These are phyloP conservation scores for Horisme vitalbata DNA, from an alignment of 2,888 invertebrate genomes.

Conservation along the genomic window DNA sequence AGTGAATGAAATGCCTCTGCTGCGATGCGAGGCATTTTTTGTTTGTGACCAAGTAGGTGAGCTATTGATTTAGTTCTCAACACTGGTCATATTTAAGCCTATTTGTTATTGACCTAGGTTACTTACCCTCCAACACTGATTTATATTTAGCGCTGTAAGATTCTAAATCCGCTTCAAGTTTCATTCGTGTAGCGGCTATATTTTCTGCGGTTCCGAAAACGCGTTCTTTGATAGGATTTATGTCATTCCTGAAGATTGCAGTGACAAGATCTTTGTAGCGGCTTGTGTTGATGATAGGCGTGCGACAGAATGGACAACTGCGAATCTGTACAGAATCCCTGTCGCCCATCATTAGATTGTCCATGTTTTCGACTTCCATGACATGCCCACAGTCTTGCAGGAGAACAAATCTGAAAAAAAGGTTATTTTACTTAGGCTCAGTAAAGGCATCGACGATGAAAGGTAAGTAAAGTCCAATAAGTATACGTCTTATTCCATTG, in stretches of 20 bases:
- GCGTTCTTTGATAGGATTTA: slow-evolving; percentile 65
- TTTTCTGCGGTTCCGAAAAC: slow-evolving; percentile 56
- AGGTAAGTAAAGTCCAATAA: too few relatives aligned
- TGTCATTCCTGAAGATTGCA: slow-evolving; percentile 56
- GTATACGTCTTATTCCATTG: too few relatives aligned
- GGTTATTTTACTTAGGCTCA: neutral
- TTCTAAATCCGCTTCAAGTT: slow-evolving; percentile 31
- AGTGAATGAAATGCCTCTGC: too few relatives aligned
- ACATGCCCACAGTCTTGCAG: slow-evolving; percentile 80
- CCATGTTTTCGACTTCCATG: slow-evolving; percentile 72
- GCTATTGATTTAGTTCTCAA: too few relatives aligned
- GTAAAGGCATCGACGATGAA: too few relatives aligned
- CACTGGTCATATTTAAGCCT: too few relatives aligned
- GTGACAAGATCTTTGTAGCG: slow-evolving; percentile 82
- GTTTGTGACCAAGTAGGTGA: too few relatives aligned
- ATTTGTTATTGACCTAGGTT: too few relatives aligned
- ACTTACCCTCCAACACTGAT: slow-evolving; percentile 28
- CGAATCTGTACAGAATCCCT: slow-evolving; percentile 55
- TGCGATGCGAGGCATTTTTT: too few relatives aligned
- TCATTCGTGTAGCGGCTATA: slow-evolving; percentile 40
- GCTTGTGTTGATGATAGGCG: slow-evolving; percentile 79
- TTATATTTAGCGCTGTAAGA: slow-evolving; percentile 25
- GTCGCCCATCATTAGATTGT: slow-evolving; percentile 60
- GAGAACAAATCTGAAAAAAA: slow-evolving; percentile 69
- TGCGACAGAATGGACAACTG: slow-evolving; percentile 83